These are phyloP conservation scores for Musca vetustissima DNA, from an alignment of 1,140 invertebrate genomes.

Conservation along the genomic window DNA sequence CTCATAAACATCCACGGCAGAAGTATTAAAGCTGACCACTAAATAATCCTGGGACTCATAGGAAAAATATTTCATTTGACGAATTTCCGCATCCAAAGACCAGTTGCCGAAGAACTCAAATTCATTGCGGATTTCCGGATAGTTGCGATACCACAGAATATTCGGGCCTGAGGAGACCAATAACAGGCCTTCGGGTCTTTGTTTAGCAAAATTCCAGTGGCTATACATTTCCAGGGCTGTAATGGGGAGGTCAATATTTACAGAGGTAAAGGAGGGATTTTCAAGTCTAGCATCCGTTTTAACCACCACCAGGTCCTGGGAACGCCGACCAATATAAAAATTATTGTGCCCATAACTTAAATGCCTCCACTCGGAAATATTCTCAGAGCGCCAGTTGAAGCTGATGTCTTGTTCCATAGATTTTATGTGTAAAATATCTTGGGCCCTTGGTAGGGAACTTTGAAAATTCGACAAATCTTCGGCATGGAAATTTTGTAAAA, in stretches of 20 bases:
- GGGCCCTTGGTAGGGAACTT: constrained; percentile 26
- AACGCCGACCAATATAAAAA: constrained; percentile 38
- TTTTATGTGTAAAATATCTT: constrained; percentile 43
- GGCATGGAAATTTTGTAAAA: too few species aligned
- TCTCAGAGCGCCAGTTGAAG: constrained; percentile 32
- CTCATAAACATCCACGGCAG: constrained; percentile 38
- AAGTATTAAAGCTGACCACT: constrained; percentile 29
- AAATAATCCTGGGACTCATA: constrained; percentile 37
- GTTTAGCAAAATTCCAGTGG: constrained; percentile 36
- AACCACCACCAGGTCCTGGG: constrained; percentile 31
- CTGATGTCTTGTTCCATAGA: constrained; percentile 41
- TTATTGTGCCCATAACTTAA: constrained; percentile 33
- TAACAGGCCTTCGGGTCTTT: constrained; percentile 37
- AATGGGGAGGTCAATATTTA: constrained; percentile 10
- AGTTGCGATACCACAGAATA: constrained; percentile 39
- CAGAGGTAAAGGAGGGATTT: constrained; percentile 25
- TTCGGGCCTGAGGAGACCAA: constrained; percentile 33
- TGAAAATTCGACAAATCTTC: too few species aligned
- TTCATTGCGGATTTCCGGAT: neutral
- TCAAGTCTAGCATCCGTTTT: neutral
- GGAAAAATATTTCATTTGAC: constrained; percentile 33
- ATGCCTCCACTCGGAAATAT: constrained; percentile 41
- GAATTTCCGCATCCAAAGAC: constrained; percentile 30
- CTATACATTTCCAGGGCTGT: constrained; percentile 31
- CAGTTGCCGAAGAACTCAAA: constrained; percentile 39